Base-by-base conservation (phyloP, 37 sponge, comb jelly and placozoan genomes). In the Corticium candelabrum region DNA sequence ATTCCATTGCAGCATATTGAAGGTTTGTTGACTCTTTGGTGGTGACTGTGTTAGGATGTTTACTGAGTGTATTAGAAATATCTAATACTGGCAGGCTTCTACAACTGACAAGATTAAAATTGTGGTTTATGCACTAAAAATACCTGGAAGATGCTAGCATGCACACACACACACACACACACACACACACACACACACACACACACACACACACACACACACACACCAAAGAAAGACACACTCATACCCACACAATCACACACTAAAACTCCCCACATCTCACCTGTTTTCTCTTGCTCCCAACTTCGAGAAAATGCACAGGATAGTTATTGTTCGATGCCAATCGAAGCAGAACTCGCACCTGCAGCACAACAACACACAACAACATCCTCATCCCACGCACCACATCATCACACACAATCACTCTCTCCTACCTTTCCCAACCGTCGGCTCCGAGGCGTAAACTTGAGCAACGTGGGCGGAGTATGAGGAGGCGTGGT, bases 101-200 rank as follows among this genome's bases (percentile, higher is more conserved):
- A n/a, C n/a, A n/a, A n/a, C n/a, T n/a, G n/a, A n/a, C n/a, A n/a
- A n/a, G n/a, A n/a, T n/a, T n/a, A n/a, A n/a, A n/a, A n/a, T n/a
- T n/a, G n/a, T n/a, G n/a, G n/a, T n/a, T n/a, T n/a, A n/a, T n/a
- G n/a, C n/a, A n/a, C n/a, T n/a, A n/a, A n/a, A n/a, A n/a, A n/a
- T n/a, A n/a, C n/a, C n/a, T n/a, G n/a, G n/a, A n/a, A n/a, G n/a
- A n/a, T n/a, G n/a, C n/a, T n/a, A n/a, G n/a, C 56, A 43, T 11
- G 11, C 56, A 43, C 56, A 43, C 56, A 43, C 56, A 43, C 56
- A 43, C 56, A 43, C 56, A 43, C 56, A 43, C 56, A 43, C 56
- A 43, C 56, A 43, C 56, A 43, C 56, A 43, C 56, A 43, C 56
- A 43, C 56, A 43, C 56, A 43, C 56, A 43, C 56, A 43, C 11